These are phyloP conservation scores for Agrochola macilenta DNA, from an alignment of 2,888 invertebrate species.

Conservation along the genomic window DNA sequence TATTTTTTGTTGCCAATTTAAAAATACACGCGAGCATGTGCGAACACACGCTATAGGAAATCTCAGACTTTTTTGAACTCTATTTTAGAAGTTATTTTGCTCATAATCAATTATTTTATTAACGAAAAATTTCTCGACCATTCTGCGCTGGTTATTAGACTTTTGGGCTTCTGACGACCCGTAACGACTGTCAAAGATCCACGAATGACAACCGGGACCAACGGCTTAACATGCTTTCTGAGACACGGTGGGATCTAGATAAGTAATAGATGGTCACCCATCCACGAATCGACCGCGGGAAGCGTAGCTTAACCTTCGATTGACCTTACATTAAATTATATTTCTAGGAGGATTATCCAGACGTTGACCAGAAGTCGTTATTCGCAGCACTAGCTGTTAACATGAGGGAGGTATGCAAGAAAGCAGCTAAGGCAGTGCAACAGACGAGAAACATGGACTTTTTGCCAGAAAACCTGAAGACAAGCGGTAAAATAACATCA, in stretches of 20 bases:
- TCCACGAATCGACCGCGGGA: no score
- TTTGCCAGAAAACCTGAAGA: background rate
- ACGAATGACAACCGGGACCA: no score
- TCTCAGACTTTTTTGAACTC: background rate
- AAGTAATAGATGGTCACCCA: no score
- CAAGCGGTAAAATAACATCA: background rate
- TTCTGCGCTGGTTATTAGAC: no score
- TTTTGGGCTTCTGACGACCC: no score
- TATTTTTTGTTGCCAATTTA: background rate
- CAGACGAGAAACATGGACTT: constrained; percentile 74
- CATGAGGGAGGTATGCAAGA: constrained; percentile 80
- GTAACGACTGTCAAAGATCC: no score
- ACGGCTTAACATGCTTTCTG: no score
- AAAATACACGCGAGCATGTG: background rate
- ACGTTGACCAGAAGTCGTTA: constrained; percentile 61
- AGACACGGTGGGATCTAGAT: no score
- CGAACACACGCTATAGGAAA: background rate
- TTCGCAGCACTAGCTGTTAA: constrained; percentile 76
- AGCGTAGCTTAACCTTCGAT: no score
- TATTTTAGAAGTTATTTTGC: background rate
- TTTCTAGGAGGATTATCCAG: constrained; percentile 64
- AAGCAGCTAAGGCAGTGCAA: constrained; percentile 78
- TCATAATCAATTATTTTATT: no score
- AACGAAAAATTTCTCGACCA: no score
- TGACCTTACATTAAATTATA: background rate